These are phyloP conservation scores for Philonicus albiceps DNA, from an alignment of 2,888 invertebrate species.

Conservation along the genomic window DNA sequence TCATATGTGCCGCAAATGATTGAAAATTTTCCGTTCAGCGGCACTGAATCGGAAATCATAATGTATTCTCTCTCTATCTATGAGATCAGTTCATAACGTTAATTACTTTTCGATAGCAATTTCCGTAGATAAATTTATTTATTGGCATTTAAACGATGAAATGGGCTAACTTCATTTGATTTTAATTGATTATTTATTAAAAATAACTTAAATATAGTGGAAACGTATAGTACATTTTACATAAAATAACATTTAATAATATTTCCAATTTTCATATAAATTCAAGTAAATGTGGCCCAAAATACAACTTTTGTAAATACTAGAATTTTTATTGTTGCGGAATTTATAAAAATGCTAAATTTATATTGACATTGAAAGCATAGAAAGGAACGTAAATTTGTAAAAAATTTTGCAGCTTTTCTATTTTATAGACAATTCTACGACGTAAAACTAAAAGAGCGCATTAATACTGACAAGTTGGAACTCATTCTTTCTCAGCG, in stretches of 20 bases:
- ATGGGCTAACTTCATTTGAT: not conserved
- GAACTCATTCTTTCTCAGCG: no score
- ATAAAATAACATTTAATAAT: not conserved
- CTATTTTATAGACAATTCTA: no score
- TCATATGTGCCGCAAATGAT: not conserved
- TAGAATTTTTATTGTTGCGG: no score
- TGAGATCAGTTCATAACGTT: not conserved
- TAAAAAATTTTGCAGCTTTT: no score
- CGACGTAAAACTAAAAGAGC: no score
- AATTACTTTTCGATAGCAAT: not conserved
- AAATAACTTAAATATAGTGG: not conserved
- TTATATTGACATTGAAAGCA: no score
- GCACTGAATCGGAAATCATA: not conserved
- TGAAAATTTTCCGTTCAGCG: not conserved
- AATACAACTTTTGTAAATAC: no score
- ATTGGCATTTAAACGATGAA: not conserved
- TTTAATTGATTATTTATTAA: not conserved
- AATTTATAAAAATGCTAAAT: no score
- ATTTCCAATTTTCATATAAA: not conserved
- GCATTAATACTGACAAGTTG: no score
- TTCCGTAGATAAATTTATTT: not conserved
- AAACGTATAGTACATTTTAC: no score
- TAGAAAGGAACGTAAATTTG: no score
- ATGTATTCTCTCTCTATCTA: not conserved
- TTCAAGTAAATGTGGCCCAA: not conserved